These are phyloP conservation scores for Rhingia campestris DNA, from an alignment of 2,888 invertebrate species.

Conservation along the genomic window DNA sequence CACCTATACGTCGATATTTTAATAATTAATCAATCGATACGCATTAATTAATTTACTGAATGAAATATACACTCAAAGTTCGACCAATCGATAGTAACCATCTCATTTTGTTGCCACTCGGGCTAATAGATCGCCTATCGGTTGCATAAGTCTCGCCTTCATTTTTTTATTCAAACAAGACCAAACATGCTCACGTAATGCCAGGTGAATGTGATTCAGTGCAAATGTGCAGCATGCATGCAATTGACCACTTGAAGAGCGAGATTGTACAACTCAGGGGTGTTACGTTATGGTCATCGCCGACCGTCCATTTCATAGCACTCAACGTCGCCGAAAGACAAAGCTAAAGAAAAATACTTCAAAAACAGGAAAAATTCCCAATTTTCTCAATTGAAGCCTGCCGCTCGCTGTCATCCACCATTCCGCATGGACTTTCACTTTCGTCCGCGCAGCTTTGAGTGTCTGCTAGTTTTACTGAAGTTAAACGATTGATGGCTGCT, in stretches of 20 bases:
- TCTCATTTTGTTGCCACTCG: conserved; percentile 18
- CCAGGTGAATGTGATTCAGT: conserved; percentile 43
- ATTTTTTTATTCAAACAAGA: conserved; percentile 4
- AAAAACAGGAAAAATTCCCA: conserved; percentile 20
- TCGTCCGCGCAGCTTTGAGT: conserved; percentile 36
- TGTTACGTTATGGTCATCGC: conserved; percentile 43
- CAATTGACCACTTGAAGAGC: conserved; percentile 23
- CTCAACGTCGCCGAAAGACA: neutral
- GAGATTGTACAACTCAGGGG: conserved; percentile 19
- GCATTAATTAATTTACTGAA: conserved; percentile 25
- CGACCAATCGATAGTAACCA: neutral
- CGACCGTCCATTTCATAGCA: conserved; percentile 10
- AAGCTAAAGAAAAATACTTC: conserved; percentile 2
- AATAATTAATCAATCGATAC: conserved; percentile 39
- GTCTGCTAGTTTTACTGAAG: conserved; percentile 25
- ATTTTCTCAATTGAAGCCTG: conserved; percentile 14
- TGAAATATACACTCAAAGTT: conserved; percentile 1
- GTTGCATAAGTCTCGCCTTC: conserved; percentile 41
- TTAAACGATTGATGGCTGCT: conserved; percentile 50
- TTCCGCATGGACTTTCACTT: conserved; percentile 48
- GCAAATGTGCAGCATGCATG: conserved; percentile 50
- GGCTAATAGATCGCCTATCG: conserved; percentile 36
- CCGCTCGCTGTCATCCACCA: neutral
- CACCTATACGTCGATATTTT: neutral
- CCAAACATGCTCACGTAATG: conserved; percentile 26